Base-by-base conservation (phyloP, 1,140 invertebrate genomes). In the Plodia interpunctella region DNA sequence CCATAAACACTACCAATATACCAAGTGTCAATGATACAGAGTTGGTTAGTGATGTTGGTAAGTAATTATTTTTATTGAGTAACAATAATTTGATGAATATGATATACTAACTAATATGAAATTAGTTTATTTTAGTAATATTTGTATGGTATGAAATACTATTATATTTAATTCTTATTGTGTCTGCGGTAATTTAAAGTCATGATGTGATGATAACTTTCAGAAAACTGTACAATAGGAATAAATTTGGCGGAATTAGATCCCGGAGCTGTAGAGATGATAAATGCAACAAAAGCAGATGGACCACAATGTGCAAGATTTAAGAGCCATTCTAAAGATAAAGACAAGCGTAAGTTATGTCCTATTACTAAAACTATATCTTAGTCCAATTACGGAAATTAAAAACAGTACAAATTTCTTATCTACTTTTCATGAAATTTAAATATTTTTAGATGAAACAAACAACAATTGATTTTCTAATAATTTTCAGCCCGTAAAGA, bases 251-350 rank as follows among this genome's bases (percentile, higher is more conserved):
- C 62, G 18, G 78, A 87, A 0, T 70, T 78, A 8, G 77, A 80
- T 21, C 55, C 72, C 4, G 65, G 66, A 8, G 65, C 70, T 25
- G 81, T 86, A 0, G 86, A 88, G 59, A 55, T 88, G 4, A 61
- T 87, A 13, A 83, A 86, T 28, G 71, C 65, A 0, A 75, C 67
- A 13, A 84, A 86, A 58, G n/a, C 67, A 8, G 71, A 70, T 32
- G 73, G 75, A 0, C 51, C 66, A 5, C 65, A 66, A 0, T 87
- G 84, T 59, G 78, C 74, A 2, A 72, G 69, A 2, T 89, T 89
- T 38, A 89, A 89, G 54, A 89, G 86, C 66, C 86, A 89, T 52
- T 69, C 78, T 0, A 87, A 84, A 52, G 81, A 88, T 11, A 85
- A 84, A 61, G 80, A 84, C 19, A 87, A 85, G 78, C 66, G 83